Evolutionary conservation across 2,888 invertebrate species (phyloP), one percentile per base, ranked within the genome.

Genomic region (Dicyrtoma fusca): DNA sequence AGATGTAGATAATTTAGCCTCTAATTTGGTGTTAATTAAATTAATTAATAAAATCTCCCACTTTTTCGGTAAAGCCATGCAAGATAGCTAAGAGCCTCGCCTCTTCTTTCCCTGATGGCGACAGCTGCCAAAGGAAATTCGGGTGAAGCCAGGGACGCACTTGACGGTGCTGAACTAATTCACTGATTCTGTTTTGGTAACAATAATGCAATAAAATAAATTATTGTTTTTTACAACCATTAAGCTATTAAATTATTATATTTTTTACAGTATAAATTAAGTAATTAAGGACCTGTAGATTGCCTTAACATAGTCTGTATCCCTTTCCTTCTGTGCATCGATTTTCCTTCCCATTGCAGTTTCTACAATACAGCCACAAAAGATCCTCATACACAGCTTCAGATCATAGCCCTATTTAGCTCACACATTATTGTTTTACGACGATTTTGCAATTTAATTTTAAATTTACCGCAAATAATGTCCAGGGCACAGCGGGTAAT

Each of bases 271-370:
- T n/a, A n/a, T n/a, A n/a, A n/a, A n/a, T n/a, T n/a, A 62, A n/a
- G 47, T 71, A 49, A n/a, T n/a, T n/a, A 71, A 88, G 87, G 85
- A 90, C 90, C 86, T 86, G 83, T 89, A 88, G 26, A 92, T 89
- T 17, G 90, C 89, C 80, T 86, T 85, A 0, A 92, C 91, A 82
- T 92, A 93, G 77, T 88, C 87, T 0, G 90, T 90, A 76, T 90
- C 87, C 6, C 85, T 85, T 81, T 90, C 85, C 8, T 85, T 84
- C 82, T 93, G 92, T 0, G 92, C 91, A 81, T 91, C 86, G 0
- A 92, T 85, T 26, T 87, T 86, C 13, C 89, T 87, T 0, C 93
- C 94, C 94, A 95, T 94, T 13, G 94, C 90, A 6, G 92, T 90
- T 85, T 94, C 94, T 49, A n/a, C n/a, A n/a, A n/a, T n/a, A n/a